Base-by-base conservation (phyloP, 2,797 vertebrate genomes). In the Lutjanus campechanus region DNA sequence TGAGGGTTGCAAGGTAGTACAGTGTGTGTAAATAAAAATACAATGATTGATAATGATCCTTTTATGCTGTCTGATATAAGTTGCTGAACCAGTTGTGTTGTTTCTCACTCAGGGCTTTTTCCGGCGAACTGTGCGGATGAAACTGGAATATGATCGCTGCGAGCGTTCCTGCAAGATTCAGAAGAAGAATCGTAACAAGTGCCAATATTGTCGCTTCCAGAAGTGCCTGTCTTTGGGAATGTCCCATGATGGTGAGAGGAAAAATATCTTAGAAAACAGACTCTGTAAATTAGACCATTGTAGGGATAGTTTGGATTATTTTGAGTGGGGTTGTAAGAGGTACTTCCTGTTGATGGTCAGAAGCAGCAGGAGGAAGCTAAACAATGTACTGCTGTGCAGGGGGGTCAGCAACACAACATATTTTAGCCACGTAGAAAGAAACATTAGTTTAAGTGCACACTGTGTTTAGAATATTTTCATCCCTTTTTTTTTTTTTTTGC, bases 151-250 rank as follows among this genome's bases (percentile, higher is more conserved):
- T 0, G 98, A 99, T 62, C 97, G 96, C 76, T 99, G 98, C 9
- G 97, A 98, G 79, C 96, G 97, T 58, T 96, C 95, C 91, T 99
- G 98, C 94, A 98, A 97, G 92, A 98, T 99, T 82, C 98, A 98
- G 93, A 99, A 99, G 93, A 99, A 99, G 95, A 99, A 97, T 94
- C 95, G 98, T 50, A 99, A 99, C 91, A 99, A 99, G 95, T 99
- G 98, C 94, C 98, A 99, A 95, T 98, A 97, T 94, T 99, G 98
- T 93, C 97, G 98, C 87, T 99, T 99, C 94, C 98, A 99, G 96
- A 99, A 99, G 93, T 99, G 98, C 95, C 96, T 99, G 92, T 96
- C 96, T 0, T 95, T 99, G 91, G 98, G 98, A 95, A 99, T 99
- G 98, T 99, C 98, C 0, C 98, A 99, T 51, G 99, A 99, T 0